Conservation (phyloP, 2,888 invertebrate species). For the Epinotia brunnichana region DNA sequence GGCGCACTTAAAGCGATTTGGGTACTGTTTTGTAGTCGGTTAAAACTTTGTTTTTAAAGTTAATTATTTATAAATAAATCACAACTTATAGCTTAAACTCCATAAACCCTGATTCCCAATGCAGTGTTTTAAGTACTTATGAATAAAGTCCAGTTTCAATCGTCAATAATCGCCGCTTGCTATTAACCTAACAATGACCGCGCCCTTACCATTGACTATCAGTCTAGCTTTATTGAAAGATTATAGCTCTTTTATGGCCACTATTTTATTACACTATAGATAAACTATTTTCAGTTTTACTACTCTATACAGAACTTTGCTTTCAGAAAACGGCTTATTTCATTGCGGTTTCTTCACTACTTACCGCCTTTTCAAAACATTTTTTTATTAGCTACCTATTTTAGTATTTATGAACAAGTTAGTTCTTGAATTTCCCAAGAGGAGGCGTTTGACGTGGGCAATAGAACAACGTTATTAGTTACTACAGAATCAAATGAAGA, state of each 20-base stretch:
- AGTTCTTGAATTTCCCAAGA: background rate
- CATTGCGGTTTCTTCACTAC: background rate
- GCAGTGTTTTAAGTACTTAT: background rate
- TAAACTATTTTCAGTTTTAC: slow-evolving; percentile 33
- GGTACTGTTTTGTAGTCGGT: too few species aligned
- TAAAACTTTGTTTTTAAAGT: too few species aligned
- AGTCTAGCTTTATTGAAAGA: slow-evolving; percentile 35
- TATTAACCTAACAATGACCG: background rate
- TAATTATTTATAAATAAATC: too few species aligned
- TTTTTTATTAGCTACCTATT: background rate
- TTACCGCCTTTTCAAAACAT: background rate
- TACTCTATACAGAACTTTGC: slow-evolving; percentile 8
- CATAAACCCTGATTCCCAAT: background rate
- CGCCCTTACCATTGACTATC: slow-evolving; percentile 32
- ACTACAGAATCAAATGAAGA: too few species aligned
- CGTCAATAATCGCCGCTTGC: background rate
- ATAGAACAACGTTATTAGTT: background rate
- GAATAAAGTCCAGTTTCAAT: background rate
- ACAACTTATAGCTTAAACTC: background rate
- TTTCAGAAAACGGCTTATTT: background rate
- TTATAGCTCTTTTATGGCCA: slow-evolving; percentile 37
- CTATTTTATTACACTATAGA: slow-evolving; percentile 34
- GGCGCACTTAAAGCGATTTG: too few species aligned
- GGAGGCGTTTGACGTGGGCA: background rate
- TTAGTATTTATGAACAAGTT: slow-evolving; percentile 1